These are phyloP conservation scores for Scomber scombrus DNA, from an alignment of 2,113 vertebrate species.

Conservation along the genomic window DNA sequence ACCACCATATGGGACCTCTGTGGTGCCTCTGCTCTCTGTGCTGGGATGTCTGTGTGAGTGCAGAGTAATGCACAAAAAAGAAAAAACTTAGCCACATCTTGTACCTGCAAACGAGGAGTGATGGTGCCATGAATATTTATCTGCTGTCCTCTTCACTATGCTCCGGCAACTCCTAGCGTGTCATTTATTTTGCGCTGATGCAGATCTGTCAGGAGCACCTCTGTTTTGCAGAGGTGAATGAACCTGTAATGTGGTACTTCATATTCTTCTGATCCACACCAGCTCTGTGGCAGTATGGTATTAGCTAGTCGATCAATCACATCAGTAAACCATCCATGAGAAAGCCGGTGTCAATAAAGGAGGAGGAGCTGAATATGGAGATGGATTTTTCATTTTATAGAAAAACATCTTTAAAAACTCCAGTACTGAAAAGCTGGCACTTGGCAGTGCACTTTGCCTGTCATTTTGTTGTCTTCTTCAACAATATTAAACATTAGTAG, in stretches of 20 bases:
- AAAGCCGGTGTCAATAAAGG: conserved; percentile 48
- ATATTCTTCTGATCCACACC: conserved; percentile 40
- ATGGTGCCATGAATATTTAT: conserved; percentile 66
- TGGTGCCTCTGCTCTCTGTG: neutral
- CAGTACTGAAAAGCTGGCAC: neutral
- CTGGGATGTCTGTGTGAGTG: neutral
- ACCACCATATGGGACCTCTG: neutral
- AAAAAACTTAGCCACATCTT: neutral
- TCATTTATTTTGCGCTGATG: conserved; percentile 60
- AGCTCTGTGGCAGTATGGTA: conserved; percentile 26
- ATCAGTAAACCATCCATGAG: conserved; percentile 44
- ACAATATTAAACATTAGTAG: neutral
- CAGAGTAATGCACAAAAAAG: conserved; percentile 1
- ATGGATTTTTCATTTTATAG: neutral
- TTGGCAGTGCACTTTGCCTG: neutral
- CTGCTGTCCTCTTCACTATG: conserved; percentile 1
- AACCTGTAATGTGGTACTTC: conserved; percentile 58
- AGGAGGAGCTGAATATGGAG: conserved; percentile 52
- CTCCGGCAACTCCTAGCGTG: conserved; percentile 22
- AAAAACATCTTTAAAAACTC: conserved; percentile 37
- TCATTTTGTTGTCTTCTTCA: neutral
- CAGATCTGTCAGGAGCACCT: conserved; percentile 45
- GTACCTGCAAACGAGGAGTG: conserved; percentile 51
- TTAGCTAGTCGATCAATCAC: conserved; percentile 62
- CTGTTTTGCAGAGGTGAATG: conserved; percentile 57